A percentile compares a stretch with the other conserved stretches of the same genome.
phyloP scores from a whole-genome alignment of 2,888 invertebrate species.

The Cremastinae sp. region DNA sequence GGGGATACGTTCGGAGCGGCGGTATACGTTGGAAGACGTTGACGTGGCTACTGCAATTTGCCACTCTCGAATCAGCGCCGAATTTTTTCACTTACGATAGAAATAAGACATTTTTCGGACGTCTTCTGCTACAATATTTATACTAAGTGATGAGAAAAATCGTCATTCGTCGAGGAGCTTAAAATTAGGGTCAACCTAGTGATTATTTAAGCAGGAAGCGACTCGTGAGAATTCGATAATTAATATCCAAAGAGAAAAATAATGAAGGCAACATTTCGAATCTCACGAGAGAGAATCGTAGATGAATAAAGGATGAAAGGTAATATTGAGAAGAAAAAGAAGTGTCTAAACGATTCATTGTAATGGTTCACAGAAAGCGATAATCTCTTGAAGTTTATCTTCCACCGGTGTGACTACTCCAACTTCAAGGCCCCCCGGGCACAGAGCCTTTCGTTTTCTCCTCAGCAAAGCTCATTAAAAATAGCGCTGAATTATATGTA shows the following conservation, averaged over 20 bases:
- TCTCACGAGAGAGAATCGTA: neutral
- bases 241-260: neutral
- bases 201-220: slow-evolving; percentile 3
- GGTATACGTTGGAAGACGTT: no score
- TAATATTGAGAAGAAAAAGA: no score
- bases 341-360: neutral
- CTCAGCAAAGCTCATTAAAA: slow-evolving; percentile 40
- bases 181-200: slow-evolving; percentile 10
- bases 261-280: neutral
- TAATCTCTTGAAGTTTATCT: no score
- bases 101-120: no score
- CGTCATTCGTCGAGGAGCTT: slow-evolving; percentile 6
- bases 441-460: slow-evolving; percentile 30
- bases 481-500: slow-evolving; percentile 32
- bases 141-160: no score
- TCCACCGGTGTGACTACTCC: neutral
- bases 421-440: slow-evolving; percentile 22
- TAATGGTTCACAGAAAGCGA: neutral
- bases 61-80: no score
- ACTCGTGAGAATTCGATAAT: neutral
- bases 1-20: no score
- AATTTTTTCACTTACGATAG: no score
- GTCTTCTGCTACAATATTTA: no score
- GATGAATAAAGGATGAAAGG: neutral
- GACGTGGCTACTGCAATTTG: no score